These are phyloP conservation scores for Lateolabrax maculatus DNA, from an alignment of 2,797 vertebrate genomes.

Conservation along the genomic window DNA sequence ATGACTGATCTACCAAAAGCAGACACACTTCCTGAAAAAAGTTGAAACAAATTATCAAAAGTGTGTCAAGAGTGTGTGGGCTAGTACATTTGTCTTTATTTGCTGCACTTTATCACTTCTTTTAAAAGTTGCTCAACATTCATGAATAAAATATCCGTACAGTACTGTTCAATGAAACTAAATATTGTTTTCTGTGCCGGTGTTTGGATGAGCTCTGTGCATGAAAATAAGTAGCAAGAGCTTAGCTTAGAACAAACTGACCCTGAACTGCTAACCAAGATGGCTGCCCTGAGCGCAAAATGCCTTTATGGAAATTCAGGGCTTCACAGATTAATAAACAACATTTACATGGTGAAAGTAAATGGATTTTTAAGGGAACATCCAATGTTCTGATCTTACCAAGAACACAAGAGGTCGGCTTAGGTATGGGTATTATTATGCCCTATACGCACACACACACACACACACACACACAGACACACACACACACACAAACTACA, in stretches of 20 bases:
- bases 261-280: conserved; percentile 17
- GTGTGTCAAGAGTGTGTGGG: too few relatives aligned
- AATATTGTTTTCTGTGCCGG: conserved; percentile 14
- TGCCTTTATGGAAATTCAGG: conserved; percentile 21
- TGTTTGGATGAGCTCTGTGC: conserved; percentile 32
- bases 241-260: conserved; percentile 22
- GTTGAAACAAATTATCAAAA: conserved; percentile 12
- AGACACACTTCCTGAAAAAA: neutral
- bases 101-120: conserved; percentile 6
- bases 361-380: conserved; percentile 46
- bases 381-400: conserved; percentile 45
- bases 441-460: neutral
- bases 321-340: conserved; percentile 5
- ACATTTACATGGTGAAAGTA: conserved; percentile 39
- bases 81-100: too few relatives aligned
- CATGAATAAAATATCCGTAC: conserved; percentile 20
- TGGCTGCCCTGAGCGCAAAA: conserved; percentile 15
- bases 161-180: conserved; percentile 20
- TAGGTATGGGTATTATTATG: conserved; percentile 40
- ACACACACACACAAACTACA: conserved; percentile 6
- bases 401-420: conserved; percentile 51
- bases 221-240: conserved; percentile 1
- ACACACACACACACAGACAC: conserved; percentile 13
- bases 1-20: neutral
- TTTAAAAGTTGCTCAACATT: conserved; percentile 24